A percentile compares a stretch with the other conserved stretches of the same genome.
Conservation (phyloP, 2,888 invertebrate species). For the Sarcophaga variegata region DNA sequence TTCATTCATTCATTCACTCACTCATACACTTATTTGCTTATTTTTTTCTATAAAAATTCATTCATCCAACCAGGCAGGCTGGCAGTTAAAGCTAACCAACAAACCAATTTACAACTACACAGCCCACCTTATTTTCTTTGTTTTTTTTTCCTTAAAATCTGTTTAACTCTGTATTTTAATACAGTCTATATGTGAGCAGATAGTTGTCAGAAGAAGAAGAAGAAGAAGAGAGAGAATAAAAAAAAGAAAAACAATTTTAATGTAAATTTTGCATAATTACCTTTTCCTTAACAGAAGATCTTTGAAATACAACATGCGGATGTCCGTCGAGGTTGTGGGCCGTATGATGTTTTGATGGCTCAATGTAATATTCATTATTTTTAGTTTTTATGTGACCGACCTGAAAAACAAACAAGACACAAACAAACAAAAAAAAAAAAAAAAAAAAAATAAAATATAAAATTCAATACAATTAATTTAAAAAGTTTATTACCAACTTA, state of each 20-base stretch:
- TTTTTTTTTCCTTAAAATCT: constrained; percentile 49
- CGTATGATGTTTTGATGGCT: constrained; percentile 85
- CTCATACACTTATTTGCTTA: constrained; percentile 37
- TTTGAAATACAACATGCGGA: constrained; percentile 87
- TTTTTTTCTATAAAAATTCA: neutral
- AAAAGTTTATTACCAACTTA: neutral
- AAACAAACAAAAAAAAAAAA: constrained; percentile 19
- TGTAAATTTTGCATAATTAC: constrained; percentile 72
- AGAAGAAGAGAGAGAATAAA: neutral
- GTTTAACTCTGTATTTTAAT: constrained; percentile 17
- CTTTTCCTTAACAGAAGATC: constrained; percentile 84
- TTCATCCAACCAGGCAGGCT: neutral
- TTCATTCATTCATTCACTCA: constrained; percentile 44
- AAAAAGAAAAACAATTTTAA: constrained; percentile 24
- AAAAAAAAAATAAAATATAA: constrained; percentile 12
- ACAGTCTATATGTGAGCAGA: neutral
- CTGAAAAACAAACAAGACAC: constrained; percentile 80
- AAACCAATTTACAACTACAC: constrained; percentile 9
- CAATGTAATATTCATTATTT: constrained; percentile 87
- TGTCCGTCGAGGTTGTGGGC: constrained; percentile 82
- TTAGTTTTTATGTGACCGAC: constrained; percentile 87
- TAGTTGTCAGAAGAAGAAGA: too few relatives aligned
- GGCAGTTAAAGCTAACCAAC: neutral
- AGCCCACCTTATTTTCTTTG: constrained; percentile 64
- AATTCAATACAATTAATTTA: constrained; percentile 9